Conservation (phyloP, 2,797 vertebrate genomes). For the Poecilia velifera region DNA sequence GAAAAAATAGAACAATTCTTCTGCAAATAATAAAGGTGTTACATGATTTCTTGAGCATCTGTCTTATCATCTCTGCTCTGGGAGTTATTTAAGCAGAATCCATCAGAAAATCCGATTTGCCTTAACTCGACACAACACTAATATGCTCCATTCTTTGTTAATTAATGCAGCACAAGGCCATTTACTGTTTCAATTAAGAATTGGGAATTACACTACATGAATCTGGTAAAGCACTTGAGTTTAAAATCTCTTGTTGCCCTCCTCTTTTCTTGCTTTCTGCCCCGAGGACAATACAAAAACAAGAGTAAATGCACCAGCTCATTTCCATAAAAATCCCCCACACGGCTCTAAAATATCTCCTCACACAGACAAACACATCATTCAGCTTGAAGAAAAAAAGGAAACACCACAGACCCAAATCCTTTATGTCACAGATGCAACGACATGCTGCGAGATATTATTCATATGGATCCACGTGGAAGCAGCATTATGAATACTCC, state of each 20-base stretch:
- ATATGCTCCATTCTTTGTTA: constrained; percentile 18
- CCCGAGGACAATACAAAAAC: constrained; percentile 56
- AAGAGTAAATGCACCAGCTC: constrained; percentile 39
- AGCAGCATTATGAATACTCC: constrained; percentile 4
- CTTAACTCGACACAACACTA: constrained; percentile 10
- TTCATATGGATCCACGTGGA: constrained; percentile 11
- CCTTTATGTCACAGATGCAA: constrained; percentile 31
- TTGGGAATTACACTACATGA: constrained; percentile 32
- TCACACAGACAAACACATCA: constrained; percentile 31
- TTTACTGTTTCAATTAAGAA: constrained; percentile 49
- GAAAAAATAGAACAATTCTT: constrained; percentile 4
- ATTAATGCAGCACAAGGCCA: constrained; percentile 29
- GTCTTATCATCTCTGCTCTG: constrained; percentile 7
- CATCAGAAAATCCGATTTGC: constrained; percentile 26
- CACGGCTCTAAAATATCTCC: constrained; percentile 32
- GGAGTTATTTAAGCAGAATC: constrained; percentile 26
- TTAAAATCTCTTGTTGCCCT: constrained; percentile 31
- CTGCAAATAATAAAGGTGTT: constrained; percentile 28
- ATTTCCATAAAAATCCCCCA: constrained; percentile 56
- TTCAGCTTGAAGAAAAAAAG: constrained; percentile 33
- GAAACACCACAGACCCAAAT: constrained; percentile 10
- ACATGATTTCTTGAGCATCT: constrained; percentile 9
- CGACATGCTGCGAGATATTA: constrained; percentile 18
- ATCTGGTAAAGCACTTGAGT: constrained; percentile 18
- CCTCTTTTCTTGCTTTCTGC: constrained; percentile 33